Percentiles rank a stretch among this genome's conserved stretches.
Conservation (phyloP, 2,888 invertebrate genomes). For the Yponomeuta malinellus region DNA sequence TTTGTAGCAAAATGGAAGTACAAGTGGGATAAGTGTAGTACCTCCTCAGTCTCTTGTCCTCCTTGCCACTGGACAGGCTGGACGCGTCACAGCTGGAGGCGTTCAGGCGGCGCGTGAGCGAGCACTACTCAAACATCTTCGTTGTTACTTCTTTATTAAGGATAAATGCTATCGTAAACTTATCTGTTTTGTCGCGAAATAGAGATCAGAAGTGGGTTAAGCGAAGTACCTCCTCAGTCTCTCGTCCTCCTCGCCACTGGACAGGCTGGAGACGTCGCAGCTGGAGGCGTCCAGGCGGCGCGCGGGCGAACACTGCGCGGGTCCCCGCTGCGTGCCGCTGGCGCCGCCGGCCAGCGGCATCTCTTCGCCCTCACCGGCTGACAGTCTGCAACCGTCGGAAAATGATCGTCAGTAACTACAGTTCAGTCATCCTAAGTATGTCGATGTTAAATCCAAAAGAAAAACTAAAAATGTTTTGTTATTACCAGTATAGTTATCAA, state of each 20-base stretch:
- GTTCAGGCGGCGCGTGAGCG: constrained; percentile 66
- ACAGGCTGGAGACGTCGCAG: constrained; percentile 67
- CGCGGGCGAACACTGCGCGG: constrained; percentile 67
- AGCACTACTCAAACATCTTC: constrained; percentile 39
- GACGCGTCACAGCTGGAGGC: constrained; percentile 68
- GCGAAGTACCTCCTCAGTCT: constrained; percentile 44
- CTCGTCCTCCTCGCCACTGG: constrained; percentile 72
- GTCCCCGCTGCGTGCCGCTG: constrained; percentile 37
- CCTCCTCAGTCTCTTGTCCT: constrained; percentile 67
- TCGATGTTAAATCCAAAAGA: too few species aligned
- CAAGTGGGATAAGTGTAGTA: constrained; percentile 34
- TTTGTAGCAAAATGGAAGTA: neutral
- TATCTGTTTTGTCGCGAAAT: too few species aligned
- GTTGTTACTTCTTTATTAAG: too few species aligned
- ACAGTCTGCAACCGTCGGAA: constrained; percentile 48
- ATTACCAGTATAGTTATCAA: too few species aligned
- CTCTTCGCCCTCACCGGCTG: constrained; percentile 65
- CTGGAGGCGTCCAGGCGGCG: constrained; percentile 67
- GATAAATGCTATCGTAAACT: too few species aligned
- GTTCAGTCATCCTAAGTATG: neutral
- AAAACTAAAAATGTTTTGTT: too few species aligned
- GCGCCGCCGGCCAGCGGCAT: constrained; percentile 59
- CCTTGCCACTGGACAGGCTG: constrained; percentile 69
- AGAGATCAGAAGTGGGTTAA: neutral
- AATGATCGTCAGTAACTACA: neutral